Conservation (phyloP, 2,888 invertebrate genomes). For the Petrophora chlorosata region DNA sequence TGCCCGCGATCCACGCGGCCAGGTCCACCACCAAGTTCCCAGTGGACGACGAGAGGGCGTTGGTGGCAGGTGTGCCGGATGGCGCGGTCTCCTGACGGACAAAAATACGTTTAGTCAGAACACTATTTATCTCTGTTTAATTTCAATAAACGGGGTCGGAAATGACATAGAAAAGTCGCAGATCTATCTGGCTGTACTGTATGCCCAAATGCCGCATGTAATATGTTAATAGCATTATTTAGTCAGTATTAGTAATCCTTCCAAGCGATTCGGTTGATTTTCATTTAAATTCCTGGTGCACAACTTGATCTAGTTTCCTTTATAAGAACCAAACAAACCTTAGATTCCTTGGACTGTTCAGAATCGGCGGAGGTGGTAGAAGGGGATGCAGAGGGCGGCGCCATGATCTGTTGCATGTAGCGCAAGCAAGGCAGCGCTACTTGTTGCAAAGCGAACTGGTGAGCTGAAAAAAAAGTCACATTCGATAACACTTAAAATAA, state of each 20-base stretch:
- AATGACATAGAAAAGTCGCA: no score
- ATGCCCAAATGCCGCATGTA: no score
- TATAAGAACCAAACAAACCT: constrained; percentile 56
- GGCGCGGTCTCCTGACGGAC: constrained; percentile 19
- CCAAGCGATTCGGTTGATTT: no score
- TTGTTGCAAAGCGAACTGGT: constrained; percentile 94
- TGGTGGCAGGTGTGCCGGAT: constrained; percentile 44
- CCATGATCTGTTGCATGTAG: constrained; percentile 93
- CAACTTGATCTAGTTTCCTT: no score
- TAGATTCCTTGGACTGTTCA: constrained; percentile 61
- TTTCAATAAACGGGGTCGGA: no score
- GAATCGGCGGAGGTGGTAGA: constrained; percentile 44
- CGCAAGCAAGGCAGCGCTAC: constrained; percentile 96
- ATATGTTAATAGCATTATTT: no score
- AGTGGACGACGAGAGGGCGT: constrained; percentile 47
- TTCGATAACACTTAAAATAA: background rate
- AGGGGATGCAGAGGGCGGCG: constrained; percentile 69
- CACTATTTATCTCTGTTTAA: no score
- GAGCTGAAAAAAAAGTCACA: constrained; percentile 79
- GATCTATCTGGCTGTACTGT: no score
- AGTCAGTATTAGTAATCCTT: no score
- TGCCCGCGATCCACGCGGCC: constrained; percentile 78
- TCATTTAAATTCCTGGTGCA: no score
- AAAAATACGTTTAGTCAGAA: background rate
- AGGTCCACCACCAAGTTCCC: constrained; percentile 79